These are phyloP conservation scores for Muscicapa striata DNA, from an alignment of 2,797 vertebrate genomes.

Conservation along the genomic window DNA sequence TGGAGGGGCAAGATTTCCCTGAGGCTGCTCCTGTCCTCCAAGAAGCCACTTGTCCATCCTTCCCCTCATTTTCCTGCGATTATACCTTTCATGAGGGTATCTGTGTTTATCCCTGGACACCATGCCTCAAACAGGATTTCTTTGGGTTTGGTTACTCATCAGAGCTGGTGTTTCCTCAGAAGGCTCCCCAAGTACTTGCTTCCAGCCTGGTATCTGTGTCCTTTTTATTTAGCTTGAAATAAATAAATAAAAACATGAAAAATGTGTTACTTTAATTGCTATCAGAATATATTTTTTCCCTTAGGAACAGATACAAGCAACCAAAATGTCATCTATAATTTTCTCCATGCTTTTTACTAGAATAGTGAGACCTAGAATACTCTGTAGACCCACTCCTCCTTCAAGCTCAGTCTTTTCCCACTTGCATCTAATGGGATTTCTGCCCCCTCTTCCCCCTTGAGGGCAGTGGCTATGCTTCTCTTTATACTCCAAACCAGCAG, in stretches of 20 bases:
- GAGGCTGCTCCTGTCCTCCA: not conserved
- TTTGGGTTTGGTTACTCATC: not conserved
- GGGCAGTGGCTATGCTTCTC: not conserved
- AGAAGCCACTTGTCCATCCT: accelerated
- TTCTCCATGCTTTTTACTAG: not conserved
- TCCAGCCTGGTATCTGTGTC: not conserved
- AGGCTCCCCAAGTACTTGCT: not conserved
- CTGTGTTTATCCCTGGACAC: not conserved
- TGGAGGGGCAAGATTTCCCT: not conserved
- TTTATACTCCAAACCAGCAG: not conserved
- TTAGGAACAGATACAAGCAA: not conserved
- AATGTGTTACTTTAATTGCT: not conserved
- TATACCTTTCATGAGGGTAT: not conserved
- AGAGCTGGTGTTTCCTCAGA: not conserved
- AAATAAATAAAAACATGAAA: not conserved
- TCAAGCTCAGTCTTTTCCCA: not conserved
- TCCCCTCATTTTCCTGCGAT: not conserved
- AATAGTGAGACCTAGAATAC: not conserved
- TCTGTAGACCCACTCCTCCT: not conserved
- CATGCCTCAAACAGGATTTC: not conserved
- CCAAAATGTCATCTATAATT: not conserved
- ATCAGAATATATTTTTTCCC: not conserved
- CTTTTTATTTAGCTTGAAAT: not conserved
- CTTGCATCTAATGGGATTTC: not conserved
- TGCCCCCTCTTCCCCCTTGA: not conserved